Evolutionary conservation across 2,888 invertebrate species (phyloP).

Genomic region (Ophion ventricosus): DNA sequence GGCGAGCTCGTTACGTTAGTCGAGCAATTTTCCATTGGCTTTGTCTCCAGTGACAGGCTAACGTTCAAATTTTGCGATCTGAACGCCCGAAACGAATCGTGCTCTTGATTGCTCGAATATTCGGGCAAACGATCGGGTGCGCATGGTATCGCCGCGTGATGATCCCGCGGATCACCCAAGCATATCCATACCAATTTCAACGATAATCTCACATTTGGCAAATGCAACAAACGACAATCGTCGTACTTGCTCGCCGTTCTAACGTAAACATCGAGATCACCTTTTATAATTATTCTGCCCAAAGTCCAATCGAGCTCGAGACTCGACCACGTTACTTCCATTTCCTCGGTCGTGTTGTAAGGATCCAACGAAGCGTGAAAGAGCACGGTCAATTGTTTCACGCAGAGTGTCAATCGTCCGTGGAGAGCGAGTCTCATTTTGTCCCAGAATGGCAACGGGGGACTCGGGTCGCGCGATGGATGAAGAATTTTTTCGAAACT

Average conservation of each 20-base stretch:
- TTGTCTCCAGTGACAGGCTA: conserved; percentile 91
- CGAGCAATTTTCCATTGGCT: conserved; percentile 81
- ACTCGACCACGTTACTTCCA: conserved; percentile 98
- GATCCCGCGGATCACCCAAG: conserved; percentile 96
- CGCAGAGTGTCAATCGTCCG: conserved; percentile 94
- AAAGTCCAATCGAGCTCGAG: conserved; percentile 98
- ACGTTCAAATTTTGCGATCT: conserved; percentile 94
- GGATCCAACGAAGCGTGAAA: conserved; percentile 98
- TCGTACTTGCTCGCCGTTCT: conserved; percentile 99
- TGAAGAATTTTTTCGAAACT: conserved; percentile 94
- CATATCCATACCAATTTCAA: conserved; percentile 96
- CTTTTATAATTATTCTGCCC: conserved; percentile 95
- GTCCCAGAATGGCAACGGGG: conserved; percentile 98
- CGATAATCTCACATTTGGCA: conserved; percentile 94
- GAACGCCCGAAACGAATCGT: conserved; percentile 98
- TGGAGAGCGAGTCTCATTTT: conserved; percentile 96
- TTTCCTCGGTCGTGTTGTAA: conserved; percentile 99
- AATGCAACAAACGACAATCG: conserved; percentile 96
- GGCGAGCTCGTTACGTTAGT: conserved; percentile 85
- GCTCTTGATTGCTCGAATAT: conserved; percentile 97
- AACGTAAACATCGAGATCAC: conserved; percentile 96
- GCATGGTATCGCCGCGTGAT: conserved; percentile 97
- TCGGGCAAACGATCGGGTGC: conserved; percentile 98
- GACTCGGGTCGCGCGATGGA: conserved; percentile 96
- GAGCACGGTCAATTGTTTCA: conserved; percentile 94